Evolutionary conservation across 1,140 invertebrate species (phyloP), one percentile per base, ranked within the genome.

Genomic region (Oreohelix idahoensis): DNA sequence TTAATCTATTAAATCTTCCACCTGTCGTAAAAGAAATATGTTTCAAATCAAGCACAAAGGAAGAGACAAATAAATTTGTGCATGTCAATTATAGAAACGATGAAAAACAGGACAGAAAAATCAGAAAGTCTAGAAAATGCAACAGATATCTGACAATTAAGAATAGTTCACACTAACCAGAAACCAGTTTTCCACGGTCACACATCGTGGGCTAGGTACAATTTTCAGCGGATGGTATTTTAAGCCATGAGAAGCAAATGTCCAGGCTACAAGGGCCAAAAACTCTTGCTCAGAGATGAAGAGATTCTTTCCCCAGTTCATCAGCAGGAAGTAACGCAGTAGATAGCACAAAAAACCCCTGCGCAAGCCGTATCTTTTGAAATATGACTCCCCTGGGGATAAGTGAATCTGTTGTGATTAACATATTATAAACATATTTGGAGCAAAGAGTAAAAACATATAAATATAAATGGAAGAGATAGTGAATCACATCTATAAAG

Each of bases 311-410:
- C 84, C 87, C 89, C 89, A 89, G 87, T 90, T 92, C 42, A 90
- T 84, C 17, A 88, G 32, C 0, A 92, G 85, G 83, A 92, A 92
- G 82, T 91, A 92, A 2, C 91, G 87, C 23, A 92, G 84, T 5
- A 91, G 32, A 75, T 89, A 89, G 45, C 87, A 88, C 1, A 88
- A 86, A 81, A 91, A 92, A 11, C 91, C 90, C 80, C 83, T 89
- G 74, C 88, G 87, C 10, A 88, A 79, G 17, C 90, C 91, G 83
- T 90, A 91, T 29, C 85, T 84, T 23, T 91, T 87, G 85, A 90
- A 89, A 86, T 87, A 92, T 36, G 77, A 66, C 17, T 11, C 2
- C 13, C 23, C 75, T 77, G 75, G 11, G 8, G 23, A 58, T n/a
- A 58, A 58, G 23, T 11, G 20, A n/a, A n/a, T 23, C 17, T 49